Conservation (phyloP, 1,140 invertebrate species). For the Fopius arisanus region DNA sequence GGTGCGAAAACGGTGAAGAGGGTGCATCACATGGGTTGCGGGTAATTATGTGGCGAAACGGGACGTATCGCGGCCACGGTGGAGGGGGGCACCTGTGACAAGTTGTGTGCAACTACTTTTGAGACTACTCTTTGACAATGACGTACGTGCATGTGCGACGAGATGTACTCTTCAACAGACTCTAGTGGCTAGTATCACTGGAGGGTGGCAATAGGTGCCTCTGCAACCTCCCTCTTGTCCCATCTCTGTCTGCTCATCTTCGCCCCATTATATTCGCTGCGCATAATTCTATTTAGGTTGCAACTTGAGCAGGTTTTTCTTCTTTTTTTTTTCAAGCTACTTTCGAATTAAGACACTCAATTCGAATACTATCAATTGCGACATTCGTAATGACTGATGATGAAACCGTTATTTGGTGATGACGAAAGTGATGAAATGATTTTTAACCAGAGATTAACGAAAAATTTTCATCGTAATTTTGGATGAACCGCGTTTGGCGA, state of each 20-base stretch:
- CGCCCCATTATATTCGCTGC: background rate
- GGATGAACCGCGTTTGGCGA: no score
- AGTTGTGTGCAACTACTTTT: conserved; percentile 22
- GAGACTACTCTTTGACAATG: conserved; percentile 28
- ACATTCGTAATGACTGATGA: no score
- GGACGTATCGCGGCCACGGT: conserved; percentile 14
- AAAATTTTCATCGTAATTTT: no score
- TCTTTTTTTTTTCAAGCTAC: no score
- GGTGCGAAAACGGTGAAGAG: background rate
- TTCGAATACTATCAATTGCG: no score
- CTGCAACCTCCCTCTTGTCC: conserved; percentile 7
- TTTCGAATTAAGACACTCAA: no score
- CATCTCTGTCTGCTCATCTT: background rate
- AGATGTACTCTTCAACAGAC: background rate
- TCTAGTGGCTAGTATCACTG: background rate
- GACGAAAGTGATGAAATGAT: no score
- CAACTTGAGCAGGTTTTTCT: conserved; percentile 25
- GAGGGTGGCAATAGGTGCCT: background rate
- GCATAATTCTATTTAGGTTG: conserved; percentile 30
- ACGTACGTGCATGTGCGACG: conserved; percentile 24
- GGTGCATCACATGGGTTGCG: background rate
- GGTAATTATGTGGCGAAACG: conserved; percentile 26
- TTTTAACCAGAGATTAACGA: no score
- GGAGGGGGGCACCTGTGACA: background rate
- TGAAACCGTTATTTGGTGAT: no score